Percentiles rank a stretch among this genome's conserved stretches.
These are phyloP conservation scores for Erinaceus europaeus DNA, from an alignment of 2,113 vertebrate species.

Conservation along the genomic window DNA sequence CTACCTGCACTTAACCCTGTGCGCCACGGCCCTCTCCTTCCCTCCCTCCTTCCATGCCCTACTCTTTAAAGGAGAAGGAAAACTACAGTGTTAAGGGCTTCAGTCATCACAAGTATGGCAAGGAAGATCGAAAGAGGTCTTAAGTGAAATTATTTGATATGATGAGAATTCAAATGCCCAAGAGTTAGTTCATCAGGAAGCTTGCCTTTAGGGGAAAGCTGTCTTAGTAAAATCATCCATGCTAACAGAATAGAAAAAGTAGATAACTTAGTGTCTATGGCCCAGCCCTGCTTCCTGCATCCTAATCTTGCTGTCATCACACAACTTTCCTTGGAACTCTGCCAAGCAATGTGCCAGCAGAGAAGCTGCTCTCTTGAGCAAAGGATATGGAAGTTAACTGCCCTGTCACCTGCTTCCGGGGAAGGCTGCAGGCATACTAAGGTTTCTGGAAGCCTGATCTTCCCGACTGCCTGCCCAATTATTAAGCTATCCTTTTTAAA, in stretches of 20 bases:
- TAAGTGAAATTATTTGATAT: neutral
- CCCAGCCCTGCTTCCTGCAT: constrained; percentile 14
- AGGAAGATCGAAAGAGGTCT: neutral
- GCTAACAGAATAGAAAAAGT: neutral
- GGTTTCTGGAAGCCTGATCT: constrained; percentile 5
- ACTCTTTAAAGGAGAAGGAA: neutral
- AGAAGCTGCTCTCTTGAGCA: constrained; percentile 21
- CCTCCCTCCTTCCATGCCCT: too few species aligned
- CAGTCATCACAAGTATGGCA: neutral
- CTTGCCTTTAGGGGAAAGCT: neutral
- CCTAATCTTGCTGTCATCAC: constrained; percentile 38
- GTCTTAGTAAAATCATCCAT: neutral
- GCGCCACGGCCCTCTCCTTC: too few species aligned
- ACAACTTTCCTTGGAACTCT: constrained; percentile 34
- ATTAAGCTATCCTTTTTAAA: constrained; percentile 38
- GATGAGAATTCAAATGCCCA: neutral
- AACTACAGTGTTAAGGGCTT: neutral
- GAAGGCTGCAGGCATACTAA: constrained; percentile 12
- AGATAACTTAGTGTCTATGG: neutral
- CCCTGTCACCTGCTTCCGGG: constrained; percentile 55
- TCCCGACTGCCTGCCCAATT: constrained; percentile 21
- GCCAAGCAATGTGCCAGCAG: constrained; percentile 45
- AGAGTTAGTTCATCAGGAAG: neutral
- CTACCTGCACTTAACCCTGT: too few species aligned
- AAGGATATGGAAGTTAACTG: constrained; percentile 24